phyloP scores from a whole-genome alignment of 2,113 vertebrate species.

The Cathartes aura region DNA sequence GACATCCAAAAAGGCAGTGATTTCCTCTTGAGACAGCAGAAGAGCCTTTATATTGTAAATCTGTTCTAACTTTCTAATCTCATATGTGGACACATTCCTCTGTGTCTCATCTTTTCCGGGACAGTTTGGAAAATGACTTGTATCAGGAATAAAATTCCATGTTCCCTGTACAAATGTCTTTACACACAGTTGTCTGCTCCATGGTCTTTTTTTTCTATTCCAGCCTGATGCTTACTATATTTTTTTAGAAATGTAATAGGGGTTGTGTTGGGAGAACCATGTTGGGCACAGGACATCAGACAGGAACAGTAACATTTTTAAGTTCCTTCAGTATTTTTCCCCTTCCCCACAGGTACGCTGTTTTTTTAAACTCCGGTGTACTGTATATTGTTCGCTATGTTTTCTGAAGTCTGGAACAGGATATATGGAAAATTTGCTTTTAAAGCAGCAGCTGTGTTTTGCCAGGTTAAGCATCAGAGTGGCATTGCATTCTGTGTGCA shows the following conservation, averaged over 20 bases:
- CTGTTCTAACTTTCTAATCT: neutral
- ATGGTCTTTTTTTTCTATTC: neutral
- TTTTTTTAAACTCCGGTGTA: neutral
- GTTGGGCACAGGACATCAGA: neutral
- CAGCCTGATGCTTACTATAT: neutral
- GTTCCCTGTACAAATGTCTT: slow-evolving; percentile 43
- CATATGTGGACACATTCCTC: neutral
- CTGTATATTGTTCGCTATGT: neutral
- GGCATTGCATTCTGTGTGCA: neutral
- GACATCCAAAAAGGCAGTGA: neutral
- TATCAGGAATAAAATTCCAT: slow-evolving; percentile 17
- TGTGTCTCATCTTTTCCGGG: neutral
- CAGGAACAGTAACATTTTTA: neutral
- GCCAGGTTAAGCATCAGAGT: neutral
- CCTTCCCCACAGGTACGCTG: accelerated
- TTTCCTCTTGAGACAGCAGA: neutral
- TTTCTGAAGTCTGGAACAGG: neutral
- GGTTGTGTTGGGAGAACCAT: neutral
- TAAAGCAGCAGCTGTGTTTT: neutral
- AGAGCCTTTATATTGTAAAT: neutral
- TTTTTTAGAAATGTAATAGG: neutral
- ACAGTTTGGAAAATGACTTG: slow-evolving; percentile 58
- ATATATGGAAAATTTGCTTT: neutral
- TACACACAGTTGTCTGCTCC: neutral
- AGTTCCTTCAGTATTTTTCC: neutral